phyloP scores from a whole-genome alignment of 1,140 invertebrate genomes.

The Drosophila baimaii region DNA sequence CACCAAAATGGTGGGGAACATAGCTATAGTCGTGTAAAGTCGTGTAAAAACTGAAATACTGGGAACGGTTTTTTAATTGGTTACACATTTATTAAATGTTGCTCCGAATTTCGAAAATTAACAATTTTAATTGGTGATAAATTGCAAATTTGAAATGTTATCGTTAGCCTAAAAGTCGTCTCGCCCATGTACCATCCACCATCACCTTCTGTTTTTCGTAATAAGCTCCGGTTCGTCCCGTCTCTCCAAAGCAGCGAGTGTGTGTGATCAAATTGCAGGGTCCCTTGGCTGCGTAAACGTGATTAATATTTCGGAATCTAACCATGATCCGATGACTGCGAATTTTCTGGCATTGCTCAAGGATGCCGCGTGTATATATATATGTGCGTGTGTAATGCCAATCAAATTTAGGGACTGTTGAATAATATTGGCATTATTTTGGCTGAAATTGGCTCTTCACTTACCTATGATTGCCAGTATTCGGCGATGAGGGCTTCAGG shows the following conservation, averaged over 20 bases:
- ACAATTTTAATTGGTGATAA: no score
- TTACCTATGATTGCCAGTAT: not conserved
- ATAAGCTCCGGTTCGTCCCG: not conserved
- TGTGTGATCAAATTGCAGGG: not conserved
- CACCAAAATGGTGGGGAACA: not conserved
- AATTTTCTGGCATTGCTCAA: not conserved
- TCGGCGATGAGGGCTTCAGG: no score
- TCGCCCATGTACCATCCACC: not conserved
- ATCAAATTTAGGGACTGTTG: not conserved
- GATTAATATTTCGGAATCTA: no score
- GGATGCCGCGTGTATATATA: no score
- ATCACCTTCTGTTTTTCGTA: no score
- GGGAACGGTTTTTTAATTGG: not conserved
- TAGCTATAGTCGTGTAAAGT: no score
- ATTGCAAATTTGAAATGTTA: not conserved
- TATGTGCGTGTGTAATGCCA: not conserved
- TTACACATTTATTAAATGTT: not conserved
- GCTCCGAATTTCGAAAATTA: no score
- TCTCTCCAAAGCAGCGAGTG: not conserved
- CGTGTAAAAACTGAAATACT: no score
- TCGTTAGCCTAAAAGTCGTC: not conserved
- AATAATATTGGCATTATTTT: not conserved
- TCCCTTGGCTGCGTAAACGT: not conserved
- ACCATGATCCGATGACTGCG: not conserved
- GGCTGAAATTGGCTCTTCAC: not conserved